phyloP scores from a whole-genome alignment of 1,140 invertebrate species.

The Plectrocnemia conspersa region DNA sequence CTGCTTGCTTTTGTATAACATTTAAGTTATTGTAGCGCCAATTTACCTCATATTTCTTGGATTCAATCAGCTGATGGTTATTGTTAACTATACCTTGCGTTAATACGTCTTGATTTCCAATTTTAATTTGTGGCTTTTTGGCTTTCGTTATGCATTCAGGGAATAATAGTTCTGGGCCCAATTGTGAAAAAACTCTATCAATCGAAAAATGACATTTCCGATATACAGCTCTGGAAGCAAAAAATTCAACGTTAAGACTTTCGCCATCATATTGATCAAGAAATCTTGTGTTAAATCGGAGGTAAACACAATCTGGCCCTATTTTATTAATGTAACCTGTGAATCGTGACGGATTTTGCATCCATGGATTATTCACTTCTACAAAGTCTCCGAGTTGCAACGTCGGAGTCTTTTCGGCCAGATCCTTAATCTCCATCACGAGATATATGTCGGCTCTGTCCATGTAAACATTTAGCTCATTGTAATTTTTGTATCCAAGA shows the following conservation, averaged over 20 bases:
- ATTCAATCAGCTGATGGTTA: constrained; percentile 11
- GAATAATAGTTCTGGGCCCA: constrained; percentile 64
- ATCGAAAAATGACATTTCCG: constrained; percentile 64
- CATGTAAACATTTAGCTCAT: constrained; percentile 62
- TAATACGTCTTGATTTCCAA: constrained; percentile 36
- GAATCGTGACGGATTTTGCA: constrained; percentile 47
- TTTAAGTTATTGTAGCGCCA: constrained; percentile 81
- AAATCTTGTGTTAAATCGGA: constrained; percentile 71
- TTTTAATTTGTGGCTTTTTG: constrained; percentile 38
- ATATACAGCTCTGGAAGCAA: constrained; percentile 54
- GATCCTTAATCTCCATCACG: constrained; percentile 68
- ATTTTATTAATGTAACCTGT: constrained; percentile 80
- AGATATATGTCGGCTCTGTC: constrained; percentile 63
- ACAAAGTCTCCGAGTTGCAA: constrained; percentile 75
- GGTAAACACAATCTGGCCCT: constrained; percentile 56
- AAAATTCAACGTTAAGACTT: constrained; percentile 60
- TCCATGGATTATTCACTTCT: constrained; percentile 53
- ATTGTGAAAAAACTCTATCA: constrained; percentile 50
- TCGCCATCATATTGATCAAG: constrained; percentile 63
- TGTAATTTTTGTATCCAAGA: constrained; percentile 63
- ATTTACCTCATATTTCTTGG: constrained; percentile 36
- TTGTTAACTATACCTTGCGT: not conserved
- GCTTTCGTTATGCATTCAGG: constrained; percentile 47
- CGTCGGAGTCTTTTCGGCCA: constrained; percentile 80
- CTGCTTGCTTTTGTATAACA: constrained; percentile 69